These are phyloP conservation scores for Mionectes olivaceus DNA, from an alignment of 2,797 vertebrate genomes.

Conservation along the genomic window DNA sequence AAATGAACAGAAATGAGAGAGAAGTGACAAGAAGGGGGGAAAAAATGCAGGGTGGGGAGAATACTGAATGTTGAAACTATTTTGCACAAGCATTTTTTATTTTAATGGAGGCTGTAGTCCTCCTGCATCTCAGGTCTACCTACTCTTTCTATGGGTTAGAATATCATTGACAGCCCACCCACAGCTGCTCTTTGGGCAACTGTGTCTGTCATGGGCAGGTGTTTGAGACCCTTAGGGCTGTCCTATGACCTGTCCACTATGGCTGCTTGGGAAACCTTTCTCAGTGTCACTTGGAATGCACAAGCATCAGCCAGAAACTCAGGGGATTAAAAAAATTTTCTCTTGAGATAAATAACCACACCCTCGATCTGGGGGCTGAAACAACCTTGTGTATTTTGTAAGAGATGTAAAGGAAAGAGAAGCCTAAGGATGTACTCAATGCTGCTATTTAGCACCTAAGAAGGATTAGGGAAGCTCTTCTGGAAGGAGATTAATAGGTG, in stretches of 20 bases:
- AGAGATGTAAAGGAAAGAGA: not conserved
- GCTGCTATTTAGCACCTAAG: not conserved
- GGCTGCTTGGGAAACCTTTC: not conserved
- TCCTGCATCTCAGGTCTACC: not conserved
- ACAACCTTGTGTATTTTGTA: not conserved
- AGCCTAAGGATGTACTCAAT: not conserved
- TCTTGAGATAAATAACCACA: not conserved
- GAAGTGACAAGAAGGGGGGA: slow-evolving; percentile 44
- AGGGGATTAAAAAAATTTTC: not conserved
- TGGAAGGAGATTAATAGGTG: not conserved
- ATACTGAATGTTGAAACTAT: not conserved
- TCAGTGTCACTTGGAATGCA: not conserved
- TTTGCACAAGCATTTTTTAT: not conserved
- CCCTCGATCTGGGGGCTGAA: not conserved
- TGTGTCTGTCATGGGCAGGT: not conserved
- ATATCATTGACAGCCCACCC: not conserved
- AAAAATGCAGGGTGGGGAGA: no score
- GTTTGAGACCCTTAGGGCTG: not conserved
- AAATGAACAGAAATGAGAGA: slow-evolving; percentile 60
- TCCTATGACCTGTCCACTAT: not conserved
- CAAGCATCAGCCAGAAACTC: not conserved
- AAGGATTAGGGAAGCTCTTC: not conserved
- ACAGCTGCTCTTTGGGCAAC: not conserved
- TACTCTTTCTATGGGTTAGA: not conserved
- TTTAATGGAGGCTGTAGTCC: not conserved